Conservation (phyloP, 2,113 vertebrate species). For the Lophochroa leadbeateri region DNA sequence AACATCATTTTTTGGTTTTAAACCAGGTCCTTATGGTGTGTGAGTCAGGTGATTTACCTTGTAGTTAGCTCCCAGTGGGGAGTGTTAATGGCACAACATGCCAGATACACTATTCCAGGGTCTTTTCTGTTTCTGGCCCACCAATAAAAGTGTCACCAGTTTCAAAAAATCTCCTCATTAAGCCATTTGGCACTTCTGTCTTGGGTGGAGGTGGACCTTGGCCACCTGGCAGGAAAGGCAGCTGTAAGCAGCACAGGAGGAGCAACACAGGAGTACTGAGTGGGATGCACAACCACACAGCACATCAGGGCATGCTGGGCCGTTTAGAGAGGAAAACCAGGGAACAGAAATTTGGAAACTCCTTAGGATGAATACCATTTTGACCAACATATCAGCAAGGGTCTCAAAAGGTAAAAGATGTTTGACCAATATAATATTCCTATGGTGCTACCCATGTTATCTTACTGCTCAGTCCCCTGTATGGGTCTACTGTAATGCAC, state of each 20-base stretch:
- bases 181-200: not conserved
- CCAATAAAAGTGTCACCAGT: not conserved
- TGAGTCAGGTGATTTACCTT: not conserved
- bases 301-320: not conserved
- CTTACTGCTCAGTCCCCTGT: not conserved
- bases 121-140: not conserved
- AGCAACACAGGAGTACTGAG: not conserved
- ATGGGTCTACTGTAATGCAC: not conserved
- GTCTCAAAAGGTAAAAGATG: not conserved
- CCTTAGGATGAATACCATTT: not conserved
- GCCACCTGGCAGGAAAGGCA: not conserved
- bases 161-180: slow-evolving; percentile 1
- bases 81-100: not conserved
- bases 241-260: not conserved
- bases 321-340: not conserved
- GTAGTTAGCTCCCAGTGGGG: not conserved
- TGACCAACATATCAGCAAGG: not conserved
- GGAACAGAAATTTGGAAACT: not conserved
- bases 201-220: not conserved
- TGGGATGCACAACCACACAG: not conserved
- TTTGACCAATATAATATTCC: not conserved
- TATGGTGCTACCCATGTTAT: not conserved
- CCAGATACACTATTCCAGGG: not conserved
- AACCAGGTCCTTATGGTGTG: not conserved
- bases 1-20: not conserved